These are phyloP conservation scores for Mobula hypostoma DNA, from an alignment of 2,113 vertebrate genomes.

Conservation along the genomic window DNA sequence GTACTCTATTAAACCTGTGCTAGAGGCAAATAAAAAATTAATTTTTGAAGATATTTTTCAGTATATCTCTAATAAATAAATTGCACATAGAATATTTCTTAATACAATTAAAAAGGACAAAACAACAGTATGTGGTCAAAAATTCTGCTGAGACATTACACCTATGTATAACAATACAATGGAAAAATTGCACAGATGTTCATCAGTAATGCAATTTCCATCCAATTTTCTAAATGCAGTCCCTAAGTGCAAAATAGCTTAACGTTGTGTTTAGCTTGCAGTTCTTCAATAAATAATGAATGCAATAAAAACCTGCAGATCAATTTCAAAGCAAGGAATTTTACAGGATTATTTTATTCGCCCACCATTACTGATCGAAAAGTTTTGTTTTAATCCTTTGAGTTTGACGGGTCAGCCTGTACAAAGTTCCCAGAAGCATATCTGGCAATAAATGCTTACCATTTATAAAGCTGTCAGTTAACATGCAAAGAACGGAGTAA, in stretches of 20 bases:
- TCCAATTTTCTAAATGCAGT: slow-evolving; percentile 85
- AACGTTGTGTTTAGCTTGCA: slow-evolving; percentile 86
- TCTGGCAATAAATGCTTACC: slow-evolving; percentile 70
- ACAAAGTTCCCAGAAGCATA: slow-evolving; percentile 49
- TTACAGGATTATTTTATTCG: slow-evolving; percentile 63
- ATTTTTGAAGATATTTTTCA: slow-evolving; percentile 89
- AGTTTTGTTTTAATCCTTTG: slow-evolving; percentile 33
- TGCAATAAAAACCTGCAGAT: slow-evolving; percentile 79
- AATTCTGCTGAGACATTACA: slow-evolving; percentile 77
- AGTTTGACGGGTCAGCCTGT: slow-evolving; percentile 25
- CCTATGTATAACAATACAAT: slow-evolving; percentile 69
- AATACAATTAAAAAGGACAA: slow-evolving; percentile 72
- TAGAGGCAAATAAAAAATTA: slow-evolving; percentile 84
- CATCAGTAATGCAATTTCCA: slow-evolving; percentile 84
- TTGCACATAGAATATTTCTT: slow-evolving; percentile 73
- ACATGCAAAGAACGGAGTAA: slow-evolving; percentile 86
- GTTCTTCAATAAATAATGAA: slow-evolving; percentile 93
- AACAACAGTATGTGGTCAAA: slow-evolving; percentile 67
- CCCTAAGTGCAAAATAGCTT: slow-evolving; percentile 81
- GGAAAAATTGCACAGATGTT: slow-evolving; percentile 81
- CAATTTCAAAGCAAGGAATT: slow-evolving; percentile 79
- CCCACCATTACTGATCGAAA: slow-evolving; percentile 22
- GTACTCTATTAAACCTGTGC: slow-evolving; percentile 81
- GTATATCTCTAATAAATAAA: slow-evolving; percentile 85
- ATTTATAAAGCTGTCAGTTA: slow-evolving; percentile 88